These are phyloP conservation scores for Morpho achilles DNA, from an alignment of 2,888 invertebrate species.

Conservation along the genomic window DNA sequence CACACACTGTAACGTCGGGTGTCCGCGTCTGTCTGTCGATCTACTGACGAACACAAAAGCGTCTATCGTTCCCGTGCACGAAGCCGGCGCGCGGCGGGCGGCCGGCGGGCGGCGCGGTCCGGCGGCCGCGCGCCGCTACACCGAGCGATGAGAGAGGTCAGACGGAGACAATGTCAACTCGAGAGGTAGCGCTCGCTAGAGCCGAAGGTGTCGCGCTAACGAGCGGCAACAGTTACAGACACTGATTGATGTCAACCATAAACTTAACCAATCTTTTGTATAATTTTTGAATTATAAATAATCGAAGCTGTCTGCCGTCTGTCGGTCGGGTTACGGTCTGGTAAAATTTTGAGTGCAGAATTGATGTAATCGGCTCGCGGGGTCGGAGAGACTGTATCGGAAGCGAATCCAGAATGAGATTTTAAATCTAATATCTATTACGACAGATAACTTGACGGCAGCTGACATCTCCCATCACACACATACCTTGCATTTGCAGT, in stretches of 20 bases:
- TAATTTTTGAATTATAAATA: too few relatives aligned
- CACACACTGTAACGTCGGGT: neutral
- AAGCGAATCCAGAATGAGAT: neutral
- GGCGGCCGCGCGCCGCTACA: neutral
- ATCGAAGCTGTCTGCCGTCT: too few relatives aligned
- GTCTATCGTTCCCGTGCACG: slow-evolving; percentile 34
- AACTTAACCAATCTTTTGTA: too few relatives aligned
- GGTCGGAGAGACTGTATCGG: neutral
- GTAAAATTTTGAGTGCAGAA: too few relatives aligned
- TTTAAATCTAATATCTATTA: neutral
- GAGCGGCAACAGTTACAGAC: too few relatives aligned
- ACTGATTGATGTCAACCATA: too few relatives aligned
- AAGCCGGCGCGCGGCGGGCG: slow-evolving; percentile 24
- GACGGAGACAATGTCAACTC: neutral
- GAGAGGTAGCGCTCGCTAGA: too few relatives aligned
- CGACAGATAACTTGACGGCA: neutral
- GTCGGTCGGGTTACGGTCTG: too few relatives aligned
- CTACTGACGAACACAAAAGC: neutral
- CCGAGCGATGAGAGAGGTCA: slow-evolving; percentile 27
- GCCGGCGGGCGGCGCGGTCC: slow-evolving; percentile 22
- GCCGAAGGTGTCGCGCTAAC: too few relatives aligned
- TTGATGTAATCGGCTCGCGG: too few relatives aligned
- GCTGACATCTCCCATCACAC: slow-evolving; percentile 26
- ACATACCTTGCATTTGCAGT: slow-evolving; percentile 29
- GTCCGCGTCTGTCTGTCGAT: too few relatives aligned